Evolutionary conservation across 2,888 invertebrate species (phyloP), one percentile per base, ranked within the genome.

Genomic region (Aleiodes leptofemur): DNA sequence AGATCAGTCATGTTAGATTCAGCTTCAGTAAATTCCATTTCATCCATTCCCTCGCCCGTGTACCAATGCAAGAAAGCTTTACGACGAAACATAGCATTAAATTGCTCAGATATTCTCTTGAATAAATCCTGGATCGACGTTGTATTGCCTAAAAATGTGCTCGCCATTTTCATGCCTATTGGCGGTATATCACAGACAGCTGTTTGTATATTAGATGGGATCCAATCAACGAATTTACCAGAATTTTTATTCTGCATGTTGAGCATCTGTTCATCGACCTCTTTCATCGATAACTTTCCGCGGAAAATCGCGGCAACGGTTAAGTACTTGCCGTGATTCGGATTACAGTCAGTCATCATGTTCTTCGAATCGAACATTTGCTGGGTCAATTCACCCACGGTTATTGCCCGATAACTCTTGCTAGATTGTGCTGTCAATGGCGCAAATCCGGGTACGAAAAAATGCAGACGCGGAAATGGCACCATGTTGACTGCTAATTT

Each of bases 401-500:
- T 92, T 23, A 94, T 86, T 0, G 94, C 93, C 23, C 93, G 90
- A 83, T 94, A 95, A 80, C 92, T 91, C 81, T 92, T 92, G 48
- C 93, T 93, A 76, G 93, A 94, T 74, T 95, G 92, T 2, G 94
- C 92, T 38, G 94, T 94, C 64, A 95, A 91, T 3, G 95, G 95
- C 68, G 95, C 93, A 87, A 96, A 94, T 43, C 94, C 96, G 74
- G 96, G 96, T 91, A 96, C 96, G 88, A 96, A 96, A 92, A 96
- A 96, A 87, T 96, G 96, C 56, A 96, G 91, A 80, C 96, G 94
- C 76, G 97, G 97, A 90, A 97, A 97, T 14, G 97, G 97, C 9
- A 97, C 96, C 97, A 98, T 98, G 92, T 98, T 98, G 74, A 98
- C 96, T 61, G 96, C 96, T 84, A 97, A 90, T 90, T 98, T 96